These are phyloP conservation scores for Chironomus tentans DNA, from an alignment of 2,888 invertebrate species.

Conservation along the genomic window DNA sequence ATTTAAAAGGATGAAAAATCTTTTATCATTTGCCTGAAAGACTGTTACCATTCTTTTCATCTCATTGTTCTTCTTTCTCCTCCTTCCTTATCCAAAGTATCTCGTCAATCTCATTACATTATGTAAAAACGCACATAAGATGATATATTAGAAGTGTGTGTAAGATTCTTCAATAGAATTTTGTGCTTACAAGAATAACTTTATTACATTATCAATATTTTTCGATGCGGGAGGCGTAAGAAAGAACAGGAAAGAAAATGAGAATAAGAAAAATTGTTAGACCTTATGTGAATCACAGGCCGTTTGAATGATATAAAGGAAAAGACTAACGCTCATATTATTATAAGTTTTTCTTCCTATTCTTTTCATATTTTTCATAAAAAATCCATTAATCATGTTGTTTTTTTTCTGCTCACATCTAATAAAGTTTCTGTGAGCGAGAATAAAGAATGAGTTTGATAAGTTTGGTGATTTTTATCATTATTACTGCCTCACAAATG, in stretches of 20 bases:
- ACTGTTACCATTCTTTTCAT: conserved; percentile 16
- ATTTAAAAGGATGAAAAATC: background rate
- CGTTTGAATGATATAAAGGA: background rate
- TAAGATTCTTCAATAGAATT: background rate
- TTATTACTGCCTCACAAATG: too few species aligned
- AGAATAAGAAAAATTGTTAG: too few species aligned
- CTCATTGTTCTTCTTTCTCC: background rate
- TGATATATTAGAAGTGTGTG: conserved; percentile 1
- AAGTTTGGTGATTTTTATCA: too few species aligned
- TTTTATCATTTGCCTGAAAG: background rate
- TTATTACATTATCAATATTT: background rate
- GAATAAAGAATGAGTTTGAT: too few species aligned
- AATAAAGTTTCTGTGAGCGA: conserved; percentile 8
- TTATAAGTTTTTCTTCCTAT: background rate
- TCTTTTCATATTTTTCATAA: conserved; percentile 11
- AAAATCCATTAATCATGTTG: conserved; percentile 22
- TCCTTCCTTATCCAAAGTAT: too few species aligned
- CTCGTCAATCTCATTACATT: too few species aligned
- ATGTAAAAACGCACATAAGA: too few species aligned
- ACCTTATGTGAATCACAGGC: background rate
- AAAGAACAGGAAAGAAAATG: background rate
- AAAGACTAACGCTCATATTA: background rate
- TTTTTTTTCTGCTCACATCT: background rate
- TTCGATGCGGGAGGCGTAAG: background rate
- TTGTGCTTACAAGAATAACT: background rate